Conservation (phyloP, 2,797 vertebrate species). For the Sebastes oblongus region DNA sequence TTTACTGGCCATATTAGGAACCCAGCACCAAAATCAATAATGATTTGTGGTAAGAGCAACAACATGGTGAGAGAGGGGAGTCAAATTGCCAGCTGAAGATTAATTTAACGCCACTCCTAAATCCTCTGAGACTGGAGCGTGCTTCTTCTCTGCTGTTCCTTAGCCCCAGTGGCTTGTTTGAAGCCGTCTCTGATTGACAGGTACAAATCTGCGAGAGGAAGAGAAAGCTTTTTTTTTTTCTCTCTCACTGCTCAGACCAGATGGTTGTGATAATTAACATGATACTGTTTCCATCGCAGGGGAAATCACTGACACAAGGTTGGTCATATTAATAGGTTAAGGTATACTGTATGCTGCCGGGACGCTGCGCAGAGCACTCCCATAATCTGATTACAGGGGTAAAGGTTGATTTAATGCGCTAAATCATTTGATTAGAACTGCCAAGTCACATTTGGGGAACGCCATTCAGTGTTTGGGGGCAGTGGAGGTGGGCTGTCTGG, state of each 20-base stretch:
- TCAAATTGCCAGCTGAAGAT: conserved; percentile 83
- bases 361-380: conserved; percentile 70
- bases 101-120: conserved; percentile 83
- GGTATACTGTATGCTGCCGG: conserved; percentile 78
- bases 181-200: conserved; percentile 83
- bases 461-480: conserved; percentile 60
- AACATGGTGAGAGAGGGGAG: conserved; percentile 70
- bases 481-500: conserved; percentile 52
- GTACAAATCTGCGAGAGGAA: conserved; percentile 84
- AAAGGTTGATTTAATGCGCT: conserved; percentile 79
- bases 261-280: conserved; percentile 90
- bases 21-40: conserved; percentile 73
- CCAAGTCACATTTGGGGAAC: conserved; percentile 78
- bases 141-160: conserved; percentile 79
- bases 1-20: conserved; percentile 63
- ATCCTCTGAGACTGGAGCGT: conserved; percentile 79
- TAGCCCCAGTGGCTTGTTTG: conserved; percentile 80
- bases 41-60: conserved; percentile 71
- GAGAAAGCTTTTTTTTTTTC: conserved; percentile 62
- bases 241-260: conserved; percentile 77
- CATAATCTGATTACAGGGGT: conserved; percentile 78
- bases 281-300: conserved; percentile 85
- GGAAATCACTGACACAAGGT: conserved; percentile 86
- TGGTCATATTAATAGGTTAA: conserved; percentile 85
- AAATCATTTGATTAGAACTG: conserved; percentile 82